Conservation (phyloP, 2,113 vertebrate species). For the Circaetus cinerascens region DNA sequence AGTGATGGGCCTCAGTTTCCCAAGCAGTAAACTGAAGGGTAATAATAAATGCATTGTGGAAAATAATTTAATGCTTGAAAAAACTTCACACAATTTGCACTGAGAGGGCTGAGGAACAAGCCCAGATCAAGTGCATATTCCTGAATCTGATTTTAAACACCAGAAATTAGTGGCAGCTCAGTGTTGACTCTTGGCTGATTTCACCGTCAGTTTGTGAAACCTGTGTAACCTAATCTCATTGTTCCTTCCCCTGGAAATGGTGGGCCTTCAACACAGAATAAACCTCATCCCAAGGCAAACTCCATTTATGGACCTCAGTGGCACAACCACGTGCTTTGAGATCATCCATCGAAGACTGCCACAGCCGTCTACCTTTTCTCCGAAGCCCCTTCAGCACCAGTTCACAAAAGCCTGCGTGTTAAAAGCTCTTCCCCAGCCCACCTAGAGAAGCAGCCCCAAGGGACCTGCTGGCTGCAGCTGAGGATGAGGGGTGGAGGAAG, state of each 20-base stretch:
- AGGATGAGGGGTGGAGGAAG: background rate
- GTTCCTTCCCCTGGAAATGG: background rate
- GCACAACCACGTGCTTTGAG: background rate
- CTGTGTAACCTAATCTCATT: background rate
- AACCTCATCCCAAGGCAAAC: accelerated
- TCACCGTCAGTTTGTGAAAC: background rate
- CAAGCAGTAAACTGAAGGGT: background rate
- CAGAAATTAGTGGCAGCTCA: background rate
- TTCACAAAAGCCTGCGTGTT: background rate
- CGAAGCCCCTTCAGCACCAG: background rate
- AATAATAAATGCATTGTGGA: background rate
- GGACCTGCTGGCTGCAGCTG: background rate
- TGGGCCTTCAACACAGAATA: background rate
- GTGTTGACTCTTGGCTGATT: background rate
- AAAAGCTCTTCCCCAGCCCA: background rate
- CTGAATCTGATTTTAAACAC: background rate
- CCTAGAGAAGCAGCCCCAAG: background rate
- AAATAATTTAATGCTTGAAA: background rate
- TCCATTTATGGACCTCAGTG: background rate
- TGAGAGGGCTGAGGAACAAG: background rate
- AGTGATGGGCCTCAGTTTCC: background rate
- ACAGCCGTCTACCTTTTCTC: background rate
- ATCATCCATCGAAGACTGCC: accelerated
- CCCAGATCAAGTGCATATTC: background rate
- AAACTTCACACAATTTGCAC: background rate